Evolutionary conservation across 2,888 invertebrate species (phyloP).

Genomic region (Priapulus caudatus): DNA sequence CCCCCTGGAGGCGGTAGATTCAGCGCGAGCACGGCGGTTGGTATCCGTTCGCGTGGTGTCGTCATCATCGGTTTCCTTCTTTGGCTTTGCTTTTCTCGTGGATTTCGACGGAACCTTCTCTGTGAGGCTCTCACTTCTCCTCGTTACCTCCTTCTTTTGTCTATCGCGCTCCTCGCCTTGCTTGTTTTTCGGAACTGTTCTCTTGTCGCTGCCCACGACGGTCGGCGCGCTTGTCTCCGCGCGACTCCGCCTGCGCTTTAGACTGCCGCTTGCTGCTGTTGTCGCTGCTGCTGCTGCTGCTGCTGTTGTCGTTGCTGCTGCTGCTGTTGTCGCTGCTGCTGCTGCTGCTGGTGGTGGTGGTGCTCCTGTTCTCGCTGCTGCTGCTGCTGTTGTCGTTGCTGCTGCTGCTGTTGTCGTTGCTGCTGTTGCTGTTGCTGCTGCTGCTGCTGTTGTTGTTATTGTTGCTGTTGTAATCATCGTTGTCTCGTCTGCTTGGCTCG

Average conservation of each 20-base stretch:
- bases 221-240: too few relatives aligned
- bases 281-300: not conserved
- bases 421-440: not conserved
- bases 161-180: not conserved
- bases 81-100: not conserved
- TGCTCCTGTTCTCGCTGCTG: conserved; percentile 2
- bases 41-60: too few relatives aligned
- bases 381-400: not conserved
- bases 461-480: not conserved
- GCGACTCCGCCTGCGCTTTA: too few relatives aligned
- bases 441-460: not conserved
- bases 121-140: not conserved
- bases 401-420: not conserved
- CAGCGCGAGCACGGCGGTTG: too few relatives aligned
- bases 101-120: not conserved
- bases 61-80: not conserved
- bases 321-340: not conserved
- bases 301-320: not conserved
- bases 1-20: too few relatives aligned
- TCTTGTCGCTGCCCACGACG: too few relatives aligned
- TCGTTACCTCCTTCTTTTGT: not conserved
- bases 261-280: not conserved
- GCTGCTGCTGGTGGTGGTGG: not conserved
- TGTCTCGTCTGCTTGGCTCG: not conserved
- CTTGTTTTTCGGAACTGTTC: too few relatives aligned